Evolutionary conservation across 2,888 invertebrate species (phyloP), one percentile per base, ranked within the genome.

Genomic region (Thymelicus lineola): DNA sequence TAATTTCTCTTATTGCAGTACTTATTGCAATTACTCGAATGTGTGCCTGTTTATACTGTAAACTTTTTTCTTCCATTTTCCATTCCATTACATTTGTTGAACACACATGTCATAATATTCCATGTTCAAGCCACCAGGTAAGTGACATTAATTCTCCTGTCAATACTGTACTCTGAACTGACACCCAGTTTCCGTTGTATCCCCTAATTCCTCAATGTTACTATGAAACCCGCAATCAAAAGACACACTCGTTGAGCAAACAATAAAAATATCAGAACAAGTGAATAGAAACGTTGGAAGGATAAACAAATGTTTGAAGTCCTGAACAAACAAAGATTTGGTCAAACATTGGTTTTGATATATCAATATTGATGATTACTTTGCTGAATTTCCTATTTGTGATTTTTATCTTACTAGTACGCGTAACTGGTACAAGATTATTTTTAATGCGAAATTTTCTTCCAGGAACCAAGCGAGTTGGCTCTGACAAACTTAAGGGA

Each of bases 241-340:
- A 61, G 67, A 61, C 61, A 61, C 53, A n/a, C 45, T 50, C 55
- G 38, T 42, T 72, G 76, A 76, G 74, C 75, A 79, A 76, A 77
- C 80, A 66, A 62, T 59, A 66, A 62, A 71, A 72, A 71, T 72
- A 66, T 70, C 59, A 36, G 17, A 42, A 64, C 64, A 64, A 63
- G 65, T 38, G 46, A 50, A 61, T 57, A 60, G 68, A 73, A 74
- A 74, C 73, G 72, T 75, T 73, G 73, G 73, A 42, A 61, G 68
- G 66, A 67, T 71, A 74, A 66, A 72, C 66, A 73, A 74, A 74
- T 72, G 70, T 74, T 75, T 72, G 73, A 73, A 71, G 75, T 73
- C 75, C 73, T 73, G 72, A 73, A 72, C 61, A 76, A 73, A 76
- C 69, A 72, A 36, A 7, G 63, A 65, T 71, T 73, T 70, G 65